Evolutionary conservation across 2,888 invertebrate species (phyloP), one percentile per base, ranked within the genome.

Genomic region (Aromia moschata): DNA sequence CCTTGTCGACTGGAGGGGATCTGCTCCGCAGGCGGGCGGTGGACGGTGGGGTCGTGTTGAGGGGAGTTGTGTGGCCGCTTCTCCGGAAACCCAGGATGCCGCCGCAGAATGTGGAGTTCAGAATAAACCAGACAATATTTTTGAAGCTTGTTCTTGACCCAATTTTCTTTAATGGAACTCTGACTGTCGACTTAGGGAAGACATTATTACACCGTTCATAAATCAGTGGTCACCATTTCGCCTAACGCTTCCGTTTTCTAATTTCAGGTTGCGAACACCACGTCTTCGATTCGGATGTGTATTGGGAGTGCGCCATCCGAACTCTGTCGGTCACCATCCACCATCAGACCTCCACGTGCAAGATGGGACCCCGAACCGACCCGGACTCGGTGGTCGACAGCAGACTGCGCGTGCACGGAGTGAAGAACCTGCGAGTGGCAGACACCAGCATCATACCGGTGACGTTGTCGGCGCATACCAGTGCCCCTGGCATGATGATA

Each of bases 391-490:
- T 66, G 7, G 66, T 66, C 10, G 58, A 66, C 44, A 36, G 43
- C 40, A 15, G 44, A 11, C 71, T 85, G 7, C 74, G 73, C 51
- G 83, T 84, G 5, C 81, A 86, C 56, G 89, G 89, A 0, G 77
- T 90, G 1, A 75, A 78, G 18, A 84, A 84, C 45, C 76, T 90
- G 15, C 79, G 90, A 59, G 88, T 90, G 0, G 86, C 84, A 2
- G 90, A 90, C 70, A 87, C 87, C 15, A 87, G 89, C 61, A 81
- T 90, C 15, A 88, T 90, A 76, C 89, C 89, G 1, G 80, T 82
- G 45, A 83, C 89, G 7, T 83, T 86, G 41, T 86, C 86, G 7
- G 85, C 87, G 0, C 89, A 89, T 74, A 88, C 89, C 0, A 86
- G 86, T 56, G 89, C 87, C 0, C 86, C 87, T 2, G 85, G 87